These are phyloP conservation scores for Choloepus didactylus DNA, from an alignment of 2,797 vertebrate species.

Conservation along the genomic window DNA sequence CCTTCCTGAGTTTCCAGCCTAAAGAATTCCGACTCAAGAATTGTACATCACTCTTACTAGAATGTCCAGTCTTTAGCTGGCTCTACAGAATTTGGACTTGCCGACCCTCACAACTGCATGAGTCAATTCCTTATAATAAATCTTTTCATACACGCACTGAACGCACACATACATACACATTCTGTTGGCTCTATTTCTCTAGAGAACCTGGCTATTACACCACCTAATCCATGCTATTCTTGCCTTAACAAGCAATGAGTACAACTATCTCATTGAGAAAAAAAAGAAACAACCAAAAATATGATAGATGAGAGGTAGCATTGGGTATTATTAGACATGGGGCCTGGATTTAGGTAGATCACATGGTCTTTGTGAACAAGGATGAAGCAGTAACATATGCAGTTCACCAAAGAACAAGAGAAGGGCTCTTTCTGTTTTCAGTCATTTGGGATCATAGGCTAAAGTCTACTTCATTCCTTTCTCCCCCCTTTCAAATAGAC, in stretches of 20 bases:
- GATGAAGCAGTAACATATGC: constrained; percentile 74
- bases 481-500: constrained; percentile 43
- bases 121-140: no score
- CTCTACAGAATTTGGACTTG: no score
- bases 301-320: constrained; percentile 53
- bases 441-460: constrained; percentile 66
- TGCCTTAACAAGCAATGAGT: neutral
- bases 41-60: no score
- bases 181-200: no score
- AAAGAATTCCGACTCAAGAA: no score
- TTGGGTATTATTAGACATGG: constrained; percentile 72
- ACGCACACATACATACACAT: no score
- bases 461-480: constrained; percentile 51
- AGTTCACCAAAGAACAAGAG: constrained; percentile 75
- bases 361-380: constrained; percentile 76
- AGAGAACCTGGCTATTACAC: no score
- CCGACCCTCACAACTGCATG: no score
- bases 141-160: no score
- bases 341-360: constrained; percentile 73
- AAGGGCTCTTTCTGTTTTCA: constrained; percentile 76
- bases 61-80: no score
- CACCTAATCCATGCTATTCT: neutral
- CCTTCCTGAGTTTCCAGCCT: no score
- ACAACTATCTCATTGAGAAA: neutral
- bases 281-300: neutral